Conservation (phyloP, 2,113 vertebrate genomes). For the Paradisaea rubra region DNA sequence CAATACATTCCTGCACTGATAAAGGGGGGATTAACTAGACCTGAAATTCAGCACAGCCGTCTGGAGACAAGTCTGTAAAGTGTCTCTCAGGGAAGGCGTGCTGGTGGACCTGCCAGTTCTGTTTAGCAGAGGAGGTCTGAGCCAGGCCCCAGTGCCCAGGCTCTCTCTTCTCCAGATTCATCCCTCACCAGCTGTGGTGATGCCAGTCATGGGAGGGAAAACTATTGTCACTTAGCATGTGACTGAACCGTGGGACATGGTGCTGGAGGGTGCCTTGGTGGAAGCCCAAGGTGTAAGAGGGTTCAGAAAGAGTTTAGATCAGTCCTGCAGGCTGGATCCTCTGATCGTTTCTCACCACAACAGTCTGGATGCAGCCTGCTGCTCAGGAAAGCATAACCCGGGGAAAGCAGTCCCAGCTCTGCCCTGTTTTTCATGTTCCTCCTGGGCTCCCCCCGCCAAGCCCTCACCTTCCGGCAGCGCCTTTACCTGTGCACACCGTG, state of each 20-base stretch:
- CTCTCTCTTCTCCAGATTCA: neutral
- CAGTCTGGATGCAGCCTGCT: neutral
- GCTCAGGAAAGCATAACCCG: neutral
- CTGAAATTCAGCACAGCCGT: rapidly evolving
- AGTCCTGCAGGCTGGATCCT: neutral
- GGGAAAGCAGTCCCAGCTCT: neutral
- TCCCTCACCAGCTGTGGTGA: neutral
- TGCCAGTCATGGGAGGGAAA: neutral
- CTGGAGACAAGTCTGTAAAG: neutral
- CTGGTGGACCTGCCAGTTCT: neutral
- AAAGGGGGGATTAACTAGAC: conserved; percentile 21
- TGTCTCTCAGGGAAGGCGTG: rapidly evolving
- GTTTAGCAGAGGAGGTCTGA: neutral
- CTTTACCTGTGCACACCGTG: neutral
- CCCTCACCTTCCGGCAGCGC: neutral
- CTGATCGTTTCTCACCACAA: rapidly evolving
- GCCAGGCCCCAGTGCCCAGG: neutral
- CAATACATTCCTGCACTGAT: conserved; percentile 19
- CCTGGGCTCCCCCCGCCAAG: neutral
- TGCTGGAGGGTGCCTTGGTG: neutral
- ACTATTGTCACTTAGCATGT: rapidly evolving
- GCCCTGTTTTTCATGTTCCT: neutral
- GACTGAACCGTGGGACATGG: neutral
- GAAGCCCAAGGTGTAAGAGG: neutral
- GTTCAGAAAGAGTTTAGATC: neutral